phyloP scores from a whole-genome alignment of 2,888 invertebrate genomes.

The Drosophila nr. medialis region DNA sequence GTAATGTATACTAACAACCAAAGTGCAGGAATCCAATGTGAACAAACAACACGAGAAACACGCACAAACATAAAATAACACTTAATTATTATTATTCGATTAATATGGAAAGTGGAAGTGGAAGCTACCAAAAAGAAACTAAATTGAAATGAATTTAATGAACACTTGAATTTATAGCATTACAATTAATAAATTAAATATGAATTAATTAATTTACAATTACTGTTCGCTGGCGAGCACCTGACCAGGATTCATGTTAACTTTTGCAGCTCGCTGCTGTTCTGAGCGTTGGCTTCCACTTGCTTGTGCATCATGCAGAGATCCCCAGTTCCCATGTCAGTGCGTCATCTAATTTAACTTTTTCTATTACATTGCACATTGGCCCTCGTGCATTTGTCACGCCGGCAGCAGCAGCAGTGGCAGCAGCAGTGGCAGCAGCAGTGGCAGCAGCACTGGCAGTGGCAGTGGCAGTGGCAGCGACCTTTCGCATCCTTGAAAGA shows the following conservation, averaged over 20 bases:
- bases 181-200: not conserved
- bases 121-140: not conserved
- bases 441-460: not conserved
- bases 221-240: not conserved
- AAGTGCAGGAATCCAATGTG: not conserved
- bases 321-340: constrained; percentile 47
- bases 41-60: not conserved
- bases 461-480: constrained; percentile 8
- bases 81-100: not conserved
- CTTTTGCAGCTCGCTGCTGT: not conserved
- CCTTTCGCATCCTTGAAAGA: constrained; percentile 66
- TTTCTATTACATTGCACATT: constrained; percentile 78
- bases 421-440: not conserved
- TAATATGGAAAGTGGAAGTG: not conserved
- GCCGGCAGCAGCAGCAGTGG: constrained; percentile 33
- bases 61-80: not conserved
- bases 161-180: not conserved
- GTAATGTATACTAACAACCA: not conserved
- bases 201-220: not conserved
- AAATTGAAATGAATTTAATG: not conserved
- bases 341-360: constrained; percentile 79
- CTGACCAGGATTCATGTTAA: not conserved
- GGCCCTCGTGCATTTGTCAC: constrained; percentile 71
- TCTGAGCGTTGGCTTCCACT: not conserved
- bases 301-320: constrained; percentile 18